A percentile compares a stretch with the other conserved stretches of the same genome.
These are phyloP conservation scores for Pachyuromys duprasi DNA, from an alignment of 2,797 vertebrate genomes.

Conservation along the genomic window DNA sequence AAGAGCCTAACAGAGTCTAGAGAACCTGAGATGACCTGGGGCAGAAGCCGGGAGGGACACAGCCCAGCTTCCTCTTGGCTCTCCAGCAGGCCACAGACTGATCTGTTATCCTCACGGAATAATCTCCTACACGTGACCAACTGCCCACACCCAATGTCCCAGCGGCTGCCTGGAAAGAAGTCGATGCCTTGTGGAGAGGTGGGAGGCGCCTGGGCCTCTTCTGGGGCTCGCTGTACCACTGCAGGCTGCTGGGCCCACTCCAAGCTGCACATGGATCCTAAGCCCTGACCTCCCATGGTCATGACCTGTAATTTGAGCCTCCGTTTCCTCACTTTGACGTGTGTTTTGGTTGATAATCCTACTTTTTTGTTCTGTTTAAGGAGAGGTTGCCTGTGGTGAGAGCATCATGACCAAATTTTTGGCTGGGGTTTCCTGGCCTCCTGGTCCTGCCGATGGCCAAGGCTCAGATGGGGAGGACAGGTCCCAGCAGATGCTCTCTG, in stretches of 20 bases:
- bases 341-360: slow-evolving; percentile 55
- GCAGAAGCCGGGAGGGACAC: neutral
- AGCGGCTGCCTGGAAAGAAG: slow-evolving; percentile 25
- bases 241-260: neutral
- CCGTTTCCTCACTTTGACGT: neutral
- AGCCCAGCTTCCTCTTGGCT: neutral
- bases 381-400: slow-evolving; percentile 25
- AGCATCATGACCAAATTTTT: neutral
- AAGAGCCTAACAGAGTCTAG: neutral
- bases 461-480: neutral
- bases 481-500: neutral
- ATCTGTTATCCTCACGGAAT: slow-evolving; percentile 63
- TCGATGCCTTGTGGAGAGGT: neutral
- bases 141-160: neutral
- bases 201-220: neutral
- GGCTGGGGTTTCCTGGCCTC: neutral
- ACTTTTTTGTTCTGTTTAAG: slow-evolving; percentile 48
- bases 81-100: neutral
- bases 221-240: neutral
- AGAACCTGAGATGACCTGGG: neutral
- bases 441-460: neutral
- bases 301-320: slow-evolving; percentile 37
- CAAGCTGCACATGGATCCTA: neutral
- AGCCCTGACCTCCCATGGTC: neutral
- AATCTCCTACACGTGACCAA: slow-evolving; percentile 27